Base-by-base conservation (phyloP, 2,888 invertebrate species). In the Scaeva pyrastri region DNA sequence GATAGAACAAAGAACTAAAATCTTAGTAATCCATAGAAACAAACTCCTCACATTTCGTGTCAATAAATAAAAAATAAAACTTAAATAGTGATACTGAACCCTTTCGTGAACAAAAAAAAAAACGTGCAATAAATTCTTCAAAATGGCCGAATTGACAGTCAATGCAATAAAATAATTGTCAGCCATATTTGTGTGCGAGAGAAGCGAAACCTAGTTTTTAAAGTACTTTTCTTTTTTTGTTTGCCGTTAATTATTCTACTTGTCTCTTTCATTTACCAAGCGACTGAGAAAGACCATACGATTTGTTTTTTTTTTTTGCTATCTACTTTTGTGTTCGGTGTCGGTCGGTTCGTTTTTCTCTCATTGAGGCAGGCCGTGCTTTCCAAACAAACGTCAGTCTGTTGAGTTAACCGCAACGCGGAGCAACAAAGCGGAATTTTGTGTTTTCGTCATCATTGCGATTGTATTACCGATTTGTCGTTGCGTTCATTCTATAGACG, bases 101-200 rank as follows among this genome's bases (percentile, higher is more conserved):
- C 39, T 21, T 39, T 58, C 14, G 39, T 11, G 6, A 62, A 43
- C 16, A 12, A 56, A 62, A 64, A 45, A 78, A 72, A 48, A 71
- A 41, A 64, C 64, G n/a, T 70, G 58, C 74, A 52, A 58, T 43
- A 31, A 68, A 73, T 74, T 56, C 5, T 26, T 58, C 86, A 86
- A 86, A 86, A 86, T 86, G 86, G 86, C 86, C 86, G 86, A 77
- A 73, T 77, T 77, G 81, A 81, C 81, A 70, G 73, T 64, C 66
- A 80, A 80, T 50, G 66, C 76, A 80, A 64, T 64, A 66, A 31
- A 31, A 48, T 66, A 45, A 68, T 41, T 55, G 66, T 73, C 86
- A 74, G 81, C 86, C 86, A 86, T 86, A 66, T 71, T 86, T 82
- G 73, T 52, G 58, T 73, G 82, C 64, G 64, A 82, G 55, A 48